phyloP scores from a whole-genome alignment of 2,888 invertebrate genomes.

The Xestoiulus laeticollis region DNA sequence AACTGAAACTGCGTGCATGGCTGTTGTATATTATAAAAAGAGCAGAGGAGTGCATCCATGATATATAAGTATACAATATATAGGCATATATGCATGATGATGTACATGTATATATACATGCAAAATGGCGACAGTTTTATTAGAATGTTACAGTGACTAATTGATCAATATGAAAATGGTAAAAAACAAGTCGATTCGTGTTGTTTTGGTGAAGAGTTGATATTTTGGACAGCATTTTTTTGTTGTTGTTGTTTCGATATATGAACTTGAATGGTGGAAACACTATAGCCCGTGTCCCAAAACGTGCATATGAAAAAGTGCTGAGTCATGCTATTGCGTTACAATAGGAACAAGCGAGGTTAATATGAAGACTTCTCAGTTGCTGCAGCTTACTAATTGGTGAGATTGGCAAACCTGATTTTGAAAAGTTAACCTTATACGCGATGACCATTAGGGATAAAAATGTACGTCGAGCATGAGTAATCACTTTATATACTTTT shows the following conservation, averaged over 20 bases:
- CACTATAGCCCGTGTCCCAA: not conserved
- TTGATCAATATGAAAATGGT: not conserved
- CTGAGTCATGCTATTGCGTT: not conserved
- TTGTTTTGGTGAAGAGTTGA: not conserved
- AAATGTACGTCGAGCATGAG: not conserved
- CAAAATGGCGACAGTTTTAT: not conserved
- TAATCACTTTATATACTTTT: conserved; percentile 1
- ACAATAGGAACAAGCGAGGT: conserved; percentile 26
- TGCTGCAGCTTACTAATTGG: conserved; percentile 13
- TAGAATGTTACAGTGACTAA: not conserved
- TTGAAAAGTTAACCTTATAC: not conserved
- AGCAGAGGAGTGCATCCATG: no score
- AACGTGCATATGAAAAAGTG: not conserved
- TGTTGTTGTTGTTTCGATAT: not conserved
- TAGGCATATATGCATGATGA: no score
- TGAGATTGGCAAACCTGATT: conserved; percentile 12
- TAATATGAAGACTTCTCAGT: conserved; percentile 26
- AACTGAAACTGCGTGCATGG: no score
- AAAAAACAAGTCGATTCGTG: not conserved
- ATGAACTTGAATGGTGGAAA: not conserved
- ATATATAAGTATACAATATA: not conserved
- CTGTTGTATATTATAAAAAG: no score
- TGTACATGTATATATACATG: no score
- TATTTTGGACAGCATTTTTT: not conserved
- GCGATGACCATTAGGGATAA: conserved; percentile 26